Base-by-base conservation (phyloP, 2,113 vertebrate species). In the Phyllostomus hastatus region DNA sequence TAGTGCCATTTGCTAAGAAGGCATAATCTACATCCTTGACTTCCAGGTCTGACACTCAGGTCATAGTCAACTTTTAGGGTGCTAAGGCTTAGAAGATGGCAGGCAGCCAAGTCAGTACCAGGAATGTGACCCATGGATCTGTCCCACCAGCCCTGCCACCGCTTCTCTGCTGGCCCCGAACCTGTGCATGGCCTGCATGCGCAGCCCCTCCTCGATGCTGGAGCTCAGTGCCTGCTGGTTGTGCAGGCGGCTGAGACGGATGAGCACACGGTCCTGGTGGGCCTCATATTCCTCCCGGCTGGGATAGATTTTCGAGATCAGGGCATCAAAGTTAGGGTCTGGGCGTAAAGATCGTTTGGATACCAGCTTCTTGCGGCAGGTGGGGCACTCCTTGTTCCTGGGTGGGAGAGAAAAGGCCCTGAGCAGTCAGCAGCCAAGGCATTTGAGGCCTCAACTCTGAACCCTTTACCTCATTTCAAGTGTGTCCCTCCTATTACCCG, bases 221-320 rank as follows among this genome's bases (percentile, higher is more conserved):
- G 99, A 99, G 98, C 99, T 99, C 33, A 99, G 98, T 0, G 99
- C 99, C 92, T 99, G 99, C 94, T 98, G 99, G 98, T 99, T 99
- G 98, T 99, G 99, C 8, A 99, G 98, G 7, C 99, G 98, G 95
- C 99, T 99, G 79, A 99, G 99, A 24, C 99, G 98, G 96, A 99
- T 99, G 87, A 99, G 98, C 4, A 99, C 99, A 0, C 99, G 98
- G 69, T 99, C 99, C 97, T 99, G 99, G 73, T 99, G 99, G 1
- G 99, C 99, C 95, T 99, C 99, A 0, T 99, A 99, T 97, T 99
- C 99, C 7, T 99, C 99, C 0, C 99, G 98, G 95, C 99, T 99
- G 0, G 99, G 99, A 95, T 99, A 99, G 94, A 99, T 99, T 98
- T 99, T 99, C 4, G 99, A 99, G 96, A 99, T 99, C 87, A 99